Percentiles rank a stretch among this genome's conserved stretches.
These are phyloP conservation scores for Orthonevra nobilis DNA, from an alignment of 2,888 invertebrate species.

Conservation along the genomic window DNA sequence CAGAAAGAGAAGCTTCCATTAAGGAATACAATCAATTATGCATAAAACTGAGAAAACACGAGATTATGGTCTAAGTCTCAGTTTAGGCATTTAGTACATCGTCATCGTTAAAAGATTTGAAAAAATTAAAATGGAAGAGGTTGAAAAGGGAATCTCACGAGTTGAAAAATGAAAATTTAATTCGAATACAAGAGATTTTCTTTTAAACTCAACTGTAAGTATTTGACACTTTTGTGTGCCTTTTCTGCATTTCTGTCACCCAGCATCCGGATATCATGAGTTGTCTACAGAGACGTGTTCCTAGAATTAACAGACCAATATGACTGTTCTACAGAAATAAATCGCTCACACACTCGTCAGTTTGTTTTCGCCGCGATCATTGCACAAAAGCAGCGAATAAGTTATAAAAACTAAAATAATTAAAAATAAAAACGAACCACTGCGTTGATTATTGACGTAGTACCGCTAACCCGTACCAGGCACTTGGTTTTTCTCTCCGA, in stretches of 20 bases:
- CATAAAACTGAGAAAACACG: too few species aligned
- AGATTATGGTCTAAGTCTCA: too few species aligned
- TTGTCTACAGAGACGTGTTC: slow-evolving; percentile 23
- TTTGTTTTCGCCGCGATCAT: too few species aligned
- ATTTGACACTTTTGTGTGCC: background rate
- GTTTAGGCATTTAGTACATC: too few species aligned
- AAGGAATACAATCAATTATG: too few species aligned
- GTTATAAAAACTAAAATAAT: too few species aligned
- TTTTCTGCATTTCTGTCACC: background rate
- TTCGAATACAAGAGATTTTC: too few species aligned
- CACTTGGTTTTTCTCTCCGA: slow-evolving; percentile 25
- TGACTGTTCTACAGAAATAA: background rate
- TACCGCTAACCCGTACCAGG: slow-evolving; percentile 55
- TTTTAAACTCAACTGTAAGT: background rate
- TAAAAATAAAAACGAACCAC: slow-evolving; percentile 25
- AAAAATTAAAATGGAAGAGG: too few species aligned
- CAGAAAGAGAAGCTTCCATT: too few species aligned
- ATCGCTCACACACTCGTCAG: slow-evolving; percentile 15
- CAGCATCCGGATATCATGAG: slow-evolving; percentile 18
- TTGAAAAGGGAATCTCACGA: too few species aligned
- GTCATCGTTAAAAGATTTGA: too few species aligned
- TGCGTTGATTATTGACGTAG: slow-evolving; percentile 47
- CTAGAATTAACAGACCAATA: slow-evolving; percentile 28
- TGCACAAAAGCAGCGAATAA: slow-evolving; percentile 1
- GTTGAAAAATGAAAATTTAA: too few species aligned